Evolutionary conservation across 2,113 vertebrate species (phyloP), one percentile per base, ranked within the genome.

Genomic region (Origma solitaria): DNA sequence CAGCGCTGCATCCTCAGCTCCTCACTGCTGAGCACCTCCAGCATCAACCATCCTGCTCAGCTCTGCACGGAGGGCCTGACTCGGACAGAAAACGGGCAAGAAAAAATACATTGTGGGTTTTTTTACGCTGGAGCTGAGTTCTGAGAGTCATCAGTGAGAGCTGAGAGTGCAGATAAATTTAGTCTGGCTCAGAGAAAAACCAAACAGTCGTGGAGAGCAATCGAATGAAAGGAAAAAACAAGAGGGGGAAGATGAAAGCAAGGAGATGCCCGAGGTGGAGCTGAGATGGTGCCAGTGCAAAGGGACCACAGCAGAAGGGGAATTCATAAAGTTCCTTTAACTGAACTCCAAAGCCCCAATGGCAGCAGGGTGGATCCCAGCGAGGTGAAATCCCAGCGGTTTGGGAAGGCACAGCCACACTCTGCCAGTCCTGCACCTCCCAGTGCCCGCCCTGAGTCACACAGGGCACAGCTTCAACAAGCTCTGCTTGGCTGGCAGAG

Each of bases 21-120:
- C 49, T 88, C 18, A 1, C 21, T 23, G 57, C 37, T 19, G 3
- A 28, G 58, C 35, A 33, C 14, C 8, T 3, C 1, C 7, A 77
- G 38, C 0, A 86, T 0, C 76, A 58, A 62, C 7, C 17, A 7
- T 0, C 75, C 16, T 0, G 9, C 49, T 3, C 18, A 31, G 76
- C 57, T 5, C 86, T 24, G 13, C 73, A 70, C 73, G 72, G 47
- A 81, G 47, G 44, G 22, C 47, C 47, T 49, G 47, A 49, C 11
- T 49, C 5, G 11, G 21, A 49, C 22, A 23, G 51, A 18, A 68
- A 70, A 23, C 10, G 22, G 42, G 23, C 50, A 45, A 71, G 47
- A 6, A 35, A 27, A 22, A 69, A 12, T 1, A 10, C 58, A 33
- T 6, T 5, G 10, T 0, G 4, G 9, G 23, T 11, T 6, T 86